These are phyloP conservation scores for Tachystola acroxantha DNA, from an alignment of 2,888 invertebrate genomes.

Conservation along the genomic window DNA sequence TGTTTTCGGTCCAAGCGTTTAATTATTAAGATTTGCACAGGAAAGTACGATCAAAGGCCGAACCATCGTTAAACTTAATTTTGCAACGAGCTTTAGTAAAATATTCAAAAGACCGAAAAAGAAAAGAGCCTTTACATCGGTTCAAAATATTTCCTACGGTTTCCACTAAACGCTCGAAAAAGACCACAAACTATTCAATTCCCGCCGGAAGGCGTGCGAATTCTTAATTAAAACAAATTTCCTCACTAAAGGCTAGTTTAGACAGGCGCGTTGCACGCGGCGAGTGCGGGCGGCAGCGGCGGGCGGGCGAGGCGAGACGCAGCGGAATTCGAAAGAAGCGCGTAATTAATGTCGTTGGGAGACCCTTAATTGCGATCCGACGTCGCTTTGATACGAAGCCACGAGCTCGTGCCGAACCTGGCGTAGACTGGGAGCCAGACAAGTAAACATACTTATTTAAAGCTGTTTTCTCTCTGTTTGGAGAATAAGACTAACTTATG, in stretches of 20 bases:
- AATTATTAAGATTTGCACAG: too few relatives aligned
- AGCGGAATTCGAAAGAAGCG: constrained; percentile 40
- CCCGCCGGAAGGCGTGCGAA: constrained; percentile 30
- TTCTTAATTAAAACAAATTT: constrained; percentile 64
- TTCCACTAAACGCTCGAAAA: too few relatives aligned
- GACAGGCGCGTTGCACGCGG: constrained; percentile 22
- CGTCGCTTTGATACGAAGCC: constrained; percentile 46
- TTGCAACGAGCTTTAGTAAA: too few relatives aligned
- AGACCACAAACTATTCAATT: constrained; percentile 19
- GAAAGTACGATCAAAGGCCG: too few relatives aligned
- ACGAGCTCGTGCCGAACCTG: constrained; percentile 11
- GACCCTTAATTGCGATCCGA: constrained; percentile 59
- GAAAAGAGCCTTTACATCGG: too few relatives aligned
- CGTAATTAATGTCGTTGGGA: constrained; percentile 70
- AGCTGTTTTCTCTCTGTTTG: background rate
- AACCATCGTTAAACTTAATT: too few relatives aligned
- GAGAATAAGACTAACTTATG: background rate
- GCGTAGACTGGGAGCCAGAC: constrained; percentile 7
- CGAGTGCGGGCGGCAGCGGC: constrained; percentile 17
- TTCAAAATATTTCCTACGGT: too few relatives aligned
- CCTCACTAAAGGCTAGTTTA: constrained; percentile 59
- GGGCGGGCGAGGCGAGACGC: constrained; percentile 7
- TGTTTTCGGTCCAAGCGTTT: too few relatives aligned
- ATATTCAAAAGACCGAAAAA: too few relatives aligned
- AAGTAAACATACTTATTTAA: constrained; percentile 8